Base-by-base conservation (phyloP, 2,797 vertebrate genomes). In the Iguana delicatissima region DNA sequence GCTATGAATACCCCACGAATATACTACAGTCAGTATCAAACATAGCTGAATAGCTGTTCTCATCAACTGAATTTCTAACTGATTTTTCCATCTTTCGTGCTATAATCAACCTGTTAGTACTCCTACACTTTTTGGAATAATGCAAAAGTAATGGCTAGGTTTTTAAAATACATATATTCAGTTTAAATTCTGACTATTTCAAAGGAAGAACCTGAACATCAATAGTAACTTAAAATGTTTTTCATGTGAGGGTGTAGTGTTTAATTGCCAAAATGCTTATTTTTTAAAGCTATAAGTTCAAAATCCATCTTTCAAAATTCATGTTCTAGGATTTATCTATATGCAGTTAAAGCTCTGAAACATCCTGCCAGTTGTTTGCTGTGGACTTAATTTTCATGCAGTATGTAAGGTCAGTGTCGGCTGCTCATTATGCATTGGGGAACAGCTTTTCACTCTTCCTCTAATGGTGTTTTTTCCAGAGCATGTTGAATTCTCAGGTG, bases 361-460 rank as follows among this genome's bases (percentile, higher is more conserved):
- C 3, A 0, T 18, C 46, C 0, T 26, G 0, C 26, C 77, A 84
- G 2, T 84, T 89, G 4, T 86, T 89, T 87, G 85, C 76, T 46
- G 3, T 57, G 0, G 0, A 24, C 35, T 77, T 42, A 85, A 1
- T 86, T 94, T 91, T 92, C 74, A 80, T 88, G 22, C 89, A 86
- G 16, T 52, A 84, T 16, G 8, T 0, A 67, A 59, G 26, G 80
- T 80, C 73, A 77, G 26, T 81, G 16, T 38, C 74, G 59, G 76
- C 24, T 5, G 0, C 0, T 0, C 57, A 38, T 1, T 32, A 67
- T 24, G 24, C 22, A 35, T 86, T 81, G 52, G 73, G 24, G 85
- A 91, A 73, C 69, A 13, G 46, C 67, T 92, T 22, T 87, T 94
- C 84, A 52, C 88, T 90, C 67, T 80, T 83, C 89, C 29, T 77